Conservation (phyloP, 2,113 vertebrate species). For the Myiozetetes cayanensis region DNA sequence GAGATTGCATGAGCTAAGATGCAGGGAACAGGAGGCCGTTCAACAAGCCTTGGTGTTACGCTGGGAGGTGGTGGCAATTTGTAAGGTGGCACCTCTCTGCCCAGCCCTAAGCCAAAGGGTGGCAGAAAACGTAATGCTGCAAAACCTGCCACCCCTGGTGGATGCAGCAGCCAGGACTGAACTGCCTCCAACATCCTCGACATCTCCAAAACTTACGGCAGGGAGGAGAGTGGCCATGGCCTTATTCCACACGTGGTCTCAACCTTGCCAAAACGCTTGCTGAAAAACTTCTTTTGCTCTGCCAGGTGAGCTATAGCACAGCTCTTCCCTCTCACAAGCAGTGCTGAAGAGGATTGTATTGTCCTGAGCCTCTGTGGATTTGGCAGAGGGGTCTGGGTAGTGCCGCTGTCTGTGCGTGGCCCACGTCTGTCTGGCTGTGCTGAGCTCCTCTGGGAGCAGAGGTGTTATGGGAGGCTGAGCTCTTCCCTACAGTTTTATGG, state of each 20-base stretch:
- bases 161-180: not conserved
- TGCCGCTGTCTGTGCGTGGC: accelerated
- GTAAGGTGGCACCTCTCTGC: not conserved
- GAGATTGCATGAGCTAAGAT: not conserved
- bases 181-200: not conserved
- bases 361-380: not conserved
- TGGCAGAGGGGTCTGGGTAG: not conserved
- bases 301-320: not conserved
- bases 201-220: not conserved
- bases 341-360: not conserved
- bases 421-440: accelerated
- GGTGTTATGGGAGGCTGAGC: not conserved
- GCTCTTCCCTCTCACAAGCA: not conserved
- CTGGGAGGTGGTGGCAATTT: not conserved
- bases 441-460: not conserved
- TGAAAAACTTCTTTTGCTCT: not conserved
- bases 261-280: accelerated
- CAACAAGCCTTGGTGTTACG: not conserved
- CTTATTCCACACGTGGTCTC: not conserved
- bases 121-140: not conserved
- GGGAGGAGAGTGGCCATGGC: not conserved
- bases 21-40: not conserved
- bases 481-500: not conserved
- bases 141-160: accelerated
- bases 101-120: not conserved